Base-by-base conservation (phyloP, 1,140 invertebrate species). In the Dolichoris vasculosae region DNA sequence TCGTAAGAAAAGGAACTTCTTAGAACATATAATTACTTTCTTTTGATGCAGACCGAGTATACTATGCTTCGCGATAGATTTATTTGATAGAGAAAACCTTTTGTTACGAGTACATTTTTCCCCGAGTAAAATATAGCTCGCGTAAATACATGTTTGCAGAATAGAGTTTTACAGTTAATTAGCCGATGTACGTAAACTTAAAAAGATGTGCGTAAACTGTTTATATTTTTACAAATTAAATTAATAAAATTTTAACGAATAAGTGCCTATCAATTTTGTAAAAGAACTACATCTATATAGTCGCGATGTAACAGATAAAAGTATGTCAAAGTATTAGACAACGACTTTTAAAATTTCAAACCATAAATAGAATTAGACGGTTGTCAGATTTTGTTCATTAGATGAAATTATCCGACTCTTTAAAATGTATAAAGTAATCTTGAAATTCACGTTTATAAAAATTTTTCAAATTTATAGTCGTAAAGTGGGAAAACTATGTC, bases 261-360 rank as follows among this genome's bases (percentile, higher is more conserved):
- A 40, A 71, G 67, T 71, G 67, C 67, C 67, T 32, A 71, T 71
- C 67, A 40, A 71, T 38, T 71, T 71, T 71, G 35, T 35, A 71
- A 71, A 71, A 71, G 7, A 51, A 15, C 48, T 7, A n/a, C n/a
- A 30, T 7, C 30, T 64, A 32, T 30, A 30, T 6, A 20, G 30
- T 30, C 8, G 30, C 63, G 32, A 6, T 64, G 15, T 32, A 13
- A 30, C 6, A 4, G 17, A 71, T 71, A 71, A 71, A 71, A 71
- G 8, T 40, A 20, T 40, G 23, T 23, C 13, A 71, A 38, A 71
- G 23, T 71, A 23, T 9, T 17, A 71, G 67, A 71, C 35, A 26
- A 2, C 35, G 35, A 0, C 15, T 71, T 17, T 6, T 71, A 71
- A 40, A 40, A 40, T 71, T 40, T 40, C 67, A 23, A 71, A 40